Evolutionary conservation across 1,140 invertebrate genomes (phyloP).

Genomic region (Prorops nasuta): DNA sequence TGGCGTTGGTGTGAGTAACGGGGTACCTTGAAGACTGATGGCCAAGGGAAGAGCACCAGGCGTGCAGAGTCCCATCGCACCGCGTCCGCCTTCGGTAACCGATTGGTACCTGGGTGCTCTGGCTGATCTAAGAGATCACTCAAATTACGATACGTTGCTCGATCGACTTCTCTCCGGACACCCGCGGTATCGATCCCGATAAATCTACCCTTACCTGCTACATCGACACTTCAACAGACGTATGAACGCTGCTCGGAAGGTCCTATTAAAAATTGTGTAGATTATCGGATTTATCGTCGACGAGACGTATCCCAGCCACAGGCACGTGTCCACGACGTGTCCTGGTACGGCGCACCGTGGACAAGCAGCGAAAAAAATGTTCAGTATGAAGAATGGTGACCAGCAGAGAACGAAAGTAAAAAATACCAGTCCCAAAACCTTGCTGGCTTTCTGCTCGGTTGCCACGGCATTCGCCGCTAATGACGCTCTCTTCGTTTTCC

Average conservation of each 20-base stretch:
- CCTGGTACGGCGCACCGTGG: conserved; percentile 68
- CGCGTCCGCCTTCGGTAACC: conserved; percentile 60
- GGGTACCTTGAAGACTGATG: conserved; percentile 63
- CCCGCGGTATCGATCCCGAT: too few relatives aligned
- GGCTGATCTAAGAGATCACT: conserved; percentile 53
- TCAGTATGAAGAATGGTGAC: conserved; percentile 86
- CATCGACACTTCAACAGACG: conserved; percentile 74
- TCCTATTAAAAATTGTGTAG: conserved; percentile 87
- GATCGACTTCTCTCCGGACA: too few relatives aligned
- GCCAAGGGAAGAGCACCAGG: conserved; percentile 63
- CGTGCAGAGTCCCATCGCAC: conserved; percentile 59
- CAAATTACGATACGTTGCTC: too few relatives aligned
- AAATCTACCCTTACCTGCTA: too few relatives aligned
- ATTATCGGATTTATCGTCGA: conserved; percentile 84
- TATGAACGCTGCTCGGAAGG: conserved; percentile 82
- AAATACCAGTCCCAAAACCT: conserved; percentile 83
- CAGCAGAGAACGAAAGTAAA: conserved; percentile 89
- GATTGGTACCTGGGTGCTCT: conserved; percentile 63
- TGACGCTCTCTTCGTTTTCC: conserved; percentile 64
- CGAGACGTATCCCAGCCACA: conserved; percentile 88
- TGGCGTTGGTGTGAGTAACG: conserved; percentile 58
- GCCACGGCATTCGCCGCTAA: conserved; percentile 75
- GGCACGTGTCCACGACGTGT: conserved; percentile 72
- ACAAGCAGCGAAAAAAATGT: conserved; percentile 78
- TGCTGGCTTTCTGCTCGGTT: conserved; percentile 81